These are phyloP conservation scores for Frieseomelitta varia DNA, from an alignment of 1,140 invertebrate genomes.

Conservation along the genomic window DNA sequence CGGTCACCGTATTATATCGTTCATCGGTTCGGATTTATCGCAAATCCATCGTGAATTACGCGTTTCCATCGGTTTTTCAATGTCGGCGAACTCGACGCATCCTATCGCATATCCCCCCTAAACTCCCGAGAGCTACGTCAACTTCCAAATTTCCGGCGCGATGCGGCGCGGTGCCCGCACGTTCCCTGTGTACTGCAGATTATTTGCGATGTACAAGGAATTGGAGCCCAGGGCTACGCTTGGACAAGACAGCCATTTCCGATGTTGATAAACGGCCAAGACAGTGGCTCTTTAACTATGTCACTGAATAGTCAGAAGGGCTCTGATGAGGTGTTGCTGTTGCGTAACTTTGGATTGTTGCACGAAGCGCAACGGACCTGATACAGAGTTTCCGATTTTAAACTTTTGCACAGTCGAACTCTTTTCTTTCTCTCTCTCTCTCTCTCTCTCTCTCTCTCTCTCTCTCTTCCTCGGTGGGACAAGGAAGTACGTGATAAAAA, in stretches of 20 bases:
- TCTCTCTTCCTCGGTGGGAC: background rate
- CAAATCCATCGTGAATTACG: conserved; percentile 49
- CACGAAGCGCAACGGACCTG: background rate
- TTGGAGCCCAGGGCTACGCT: conserved; percentile 26
- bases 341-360: too few species aligned
- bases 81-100: conserved; percentile 19
- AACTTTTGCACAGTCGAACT: background rate
- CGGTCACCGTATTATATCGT: conserved; percentile 26
- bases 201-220: conserved; percentile 59
- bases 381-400: background rate
- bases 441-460: too few species aligned
- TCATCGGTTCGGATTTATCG: conserved; percentile 41
- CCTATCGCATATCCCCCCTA: background rate
- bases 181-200: background rate
- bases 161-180: background rate
- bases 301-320: background rate
- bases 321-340: too few species aligned
- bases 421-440: too few species aligned
- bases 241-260: conserved; percentile 47
- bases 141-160: conserved; percentile 58
- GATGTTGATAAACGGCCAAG: conserved; percentile 52
- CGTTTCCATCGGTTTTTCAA: conserved; percentile 55
- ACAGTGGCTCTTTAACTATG: conserved; percentile 3
- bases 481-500: background rate
- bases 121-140: conserved; percentile 41